phyloP scores from a whole-genome alignment of 2,113 vertebrate species.

The Bubo blakistoni region DNA sequence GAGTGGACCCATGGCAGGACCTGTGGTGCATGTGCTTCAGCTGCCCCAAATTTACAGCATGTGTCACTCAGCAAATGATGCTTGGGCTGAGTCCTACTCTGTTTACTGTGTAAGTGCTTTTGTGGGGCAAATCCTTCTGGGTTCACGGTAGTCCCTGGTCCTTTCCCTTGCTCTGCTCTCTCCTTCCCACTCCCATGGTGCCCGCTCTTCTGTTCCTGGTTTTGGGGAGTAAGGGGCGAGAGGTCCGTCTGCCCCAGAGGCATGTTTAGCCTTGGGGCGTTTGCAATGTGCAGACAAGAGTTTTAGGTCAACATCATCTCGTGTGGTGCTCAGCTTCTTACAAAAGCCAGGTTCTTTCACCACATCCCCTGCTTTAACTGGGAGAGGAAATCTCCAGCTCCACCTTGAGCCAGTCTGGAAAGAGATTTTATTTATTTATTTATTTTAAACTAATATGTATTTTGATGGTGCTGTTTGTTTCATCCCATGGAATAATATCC shows the following conservation, averaged over 20 bases:
- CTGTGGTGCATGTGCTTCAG: accelerated
- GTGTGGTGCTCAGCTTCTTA: background rate
- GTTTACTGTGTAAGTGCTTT: background rate
- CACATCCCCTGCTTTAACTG: background rate
- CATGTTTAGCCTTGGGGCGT: too few species aligned
- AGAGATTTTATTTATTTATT: background rate
- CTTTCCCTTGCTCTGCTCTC: background rate
- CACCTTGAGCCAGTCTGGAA: background rate
- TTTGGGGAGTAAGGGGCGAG: background rate
- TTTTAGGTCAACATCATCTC: background rate
- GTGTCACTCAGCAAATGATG: too few species aligned
- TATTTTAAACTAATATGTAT: background rate
- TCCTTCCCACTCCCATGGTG: accelerated
- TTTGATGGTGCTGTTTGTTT: background rate
- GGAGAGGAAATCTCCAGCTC: background rate
- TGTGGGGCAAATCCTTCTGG: background rate
- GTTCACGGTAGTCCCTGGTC: accelerated
- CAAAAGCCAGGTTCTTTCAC: background rate
- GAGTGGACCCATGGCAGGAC: background rate
- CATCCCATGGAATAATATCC: background rate
- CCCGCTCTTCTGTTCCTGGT: accelerated
- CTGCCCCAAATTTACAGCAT: background rate
- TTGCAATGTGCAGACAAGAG: background rate
- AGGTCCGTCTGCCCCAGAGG: background rate
- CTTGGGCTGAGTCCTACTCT: background rate